Conservation (phyloP, 2,113 vertebrate species). For the Gila orcuttii region DNA sequence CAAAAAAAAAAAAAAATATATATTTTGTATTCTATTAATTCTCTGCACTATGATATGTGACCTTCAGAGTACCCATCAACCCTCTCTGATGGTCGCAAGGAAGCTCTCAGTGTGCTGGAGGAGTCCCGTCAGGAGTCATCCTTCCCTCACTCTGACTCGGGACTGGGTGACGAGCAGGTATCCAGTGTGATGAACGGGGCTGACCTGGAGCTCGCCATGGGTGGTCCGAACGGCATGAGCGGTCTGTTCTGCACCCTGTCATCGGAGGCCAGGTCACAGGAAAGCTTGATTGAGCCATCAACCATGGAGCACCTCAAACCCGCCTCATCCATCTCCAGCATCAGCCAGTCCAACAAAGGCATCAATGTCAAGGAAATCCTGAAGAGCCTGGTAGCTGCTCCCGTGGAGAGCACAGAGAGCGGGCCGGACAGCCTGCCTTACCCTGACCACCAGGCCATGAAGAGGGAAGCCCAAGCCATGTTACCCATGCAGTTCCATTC, state of each 20-base stretch:
- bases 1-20: not conserved
- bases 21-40: not conserved
- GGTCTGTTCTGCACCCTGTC: constrained; percentile 87
- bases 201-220: constrained; percentile 75
- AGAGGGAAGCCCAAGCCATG: constrained; percentile 84
- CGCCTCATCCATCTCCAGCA: constrained; percentile 83
- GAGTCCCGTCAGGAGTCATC: constrained; percentile 78
- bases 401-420: constrained; percentile 84
- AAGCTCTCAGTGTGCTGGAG: constrained; percentile 75
- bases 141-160: constrained; percentile 88
- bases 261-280: constrained; percentile 87
- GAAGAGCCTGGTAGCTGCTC: constrained; percentile 92
- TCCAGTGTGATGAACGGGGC: constrained; percentile 85
- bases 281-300: constrained; percentile 81
- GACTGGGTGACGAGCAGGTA: constrained; percentile 86
- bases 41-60: not conserved
- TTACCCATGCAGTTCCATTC: constrained; percentile 97
- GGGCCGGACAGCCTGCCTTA: constrained; percentile 86
- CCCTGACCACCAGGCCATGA: constrained; percentile 82
- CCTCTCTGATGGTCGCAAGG: constrained; percentile 80
- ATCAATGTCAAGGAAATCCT: constrained; percentile 95
- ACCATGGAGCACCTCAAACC: constrained; percentile 78
- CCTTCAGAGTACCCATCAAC: constrained; percentile 80
- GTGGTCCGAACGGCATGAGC: constrained; percentile 81
- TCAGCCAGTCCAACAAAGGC: constrained; percentile 88